Base-by-base conservation (phyloP, 2,888 invertebrate genomes). In the Hemithea aestivaria region DNA sequence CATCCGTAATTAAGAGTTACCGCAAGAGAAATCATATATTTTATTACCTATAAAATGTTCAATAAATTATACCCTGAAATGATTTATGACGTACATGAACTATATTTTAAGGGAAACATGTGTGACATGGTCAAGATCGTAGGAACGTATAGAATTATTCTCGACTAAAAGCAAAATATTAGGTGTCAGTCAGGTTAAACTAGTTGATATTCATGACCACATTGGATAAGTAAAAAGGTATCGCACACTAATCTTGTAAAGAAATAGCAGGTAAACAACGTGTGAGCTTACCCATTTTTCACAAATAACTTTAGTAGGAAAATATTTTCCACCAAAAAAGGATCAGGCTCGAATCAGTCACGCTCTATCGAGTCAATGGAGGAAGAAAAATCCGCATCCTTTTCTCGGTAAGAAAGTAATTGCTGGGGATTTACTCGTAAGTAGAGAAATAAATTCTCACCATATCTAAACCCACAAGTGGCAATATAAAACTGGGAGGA, bases 1-100 rank as follows among this genome's bases (percentile, higher is more conserved):
- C 73, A 65, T 73, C 74, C 73, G 62, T 47, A 47, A 58, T 50
- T 43, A 43, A 54, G 45, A 50, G 47, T 45, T 37, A 40, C 50
- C 45, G 35, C 47, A 40, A 41, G 30, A 49, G 40, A 38, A 42
- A 44, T 51, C 47, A 41, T 45, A 46, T 39, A 44, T 45, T 51
- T 56, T 37, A 48, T 24, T 36, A 40, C 34, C 36, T 34, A 37
- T 45, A 48, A 48, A 39, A 45, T 28, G 40, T 27, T 48, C 45
- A 41, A 48, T 40, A 35, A 51, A 45, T 42, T 24, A 40, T 35
- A 41, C 21, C 34, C 27, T 29, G 20, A 43, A 42, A 51, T 47
- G 37, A 44, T 48, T 39, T 43, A 39, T 27, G 32, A 8, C 20
- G 7, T 8, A n/a, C 20, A 33, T 42, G 16, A 27, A 27, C 22